Percentiles rank a stretch among this genome's conserved stretches.
Evolutionary conservation across 1,140 invertebrate species (phyloP).

Genomic region (Muscidifurax raptorellus): DNA sequence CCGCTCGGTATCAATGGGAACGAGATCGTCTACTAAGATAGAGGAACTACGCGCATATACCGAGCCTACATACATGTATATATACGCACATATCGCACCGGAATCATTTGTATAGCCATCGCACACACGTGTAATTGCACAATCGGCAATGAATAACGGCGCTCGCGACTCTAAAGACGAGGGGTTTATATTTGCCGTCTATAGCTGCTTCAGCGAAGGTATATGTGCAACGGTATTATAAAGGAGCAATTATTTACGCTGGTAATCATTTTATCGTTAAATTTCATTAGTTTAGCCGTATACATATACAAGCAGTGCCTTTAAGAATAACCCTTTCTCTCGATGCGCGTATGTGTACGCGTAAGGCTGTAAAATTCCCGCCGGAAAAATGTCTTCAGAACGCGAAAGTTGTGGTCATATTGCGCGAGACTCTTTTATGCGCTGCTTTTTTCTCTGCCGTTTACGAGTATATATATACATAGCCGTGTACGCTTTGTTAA

Average conservation of each 20-base stretch:
- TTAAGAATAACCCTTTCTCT: not conserved
- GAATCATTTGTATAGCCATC: conserved; percentile 29
- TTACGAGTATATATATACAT: not conserved
- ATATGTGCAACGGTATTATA: conserved; percentile 23
- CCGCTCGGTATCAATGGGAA: conserved; percentile 11
- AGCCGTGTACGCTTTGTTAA: not conserved
- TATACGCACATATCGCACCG: not conserved
- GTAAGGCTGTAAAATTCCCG: not conserved
- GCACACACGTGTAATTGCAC: conserved; percentile 43
- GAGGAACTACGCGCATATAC: not conserved
- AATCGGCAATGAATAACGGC: conserved; percentile 43
- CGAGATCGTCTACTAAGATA: conserved; percentile 30
- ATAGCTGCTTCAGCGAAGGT: no score
- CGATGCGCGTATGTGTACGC: not conserved
- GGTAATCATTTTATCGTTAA: conserved; percentile 38
- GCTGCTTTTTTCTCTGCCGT: not conserved
- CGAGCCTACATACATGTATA: no score
- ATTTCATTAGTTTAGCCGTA: conserved; percentile 12
- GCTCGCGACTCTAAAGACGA: conserved; percentile 23
- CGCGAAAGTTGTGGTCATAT: not conserved
- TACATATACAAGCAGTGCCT: not conserved
- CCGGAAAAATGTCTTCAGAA: not conserved
- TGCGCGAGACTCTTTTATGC: not conserved
- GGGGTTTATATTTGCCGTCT: not conserved
- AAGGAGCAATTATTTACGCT: conserved; percentile 35